These are phyloP conservation scores for Tetropium fuscum DNA, from an alignment of 2,888 invertebrate genomes.

Conservation along the genomic window DNA sequence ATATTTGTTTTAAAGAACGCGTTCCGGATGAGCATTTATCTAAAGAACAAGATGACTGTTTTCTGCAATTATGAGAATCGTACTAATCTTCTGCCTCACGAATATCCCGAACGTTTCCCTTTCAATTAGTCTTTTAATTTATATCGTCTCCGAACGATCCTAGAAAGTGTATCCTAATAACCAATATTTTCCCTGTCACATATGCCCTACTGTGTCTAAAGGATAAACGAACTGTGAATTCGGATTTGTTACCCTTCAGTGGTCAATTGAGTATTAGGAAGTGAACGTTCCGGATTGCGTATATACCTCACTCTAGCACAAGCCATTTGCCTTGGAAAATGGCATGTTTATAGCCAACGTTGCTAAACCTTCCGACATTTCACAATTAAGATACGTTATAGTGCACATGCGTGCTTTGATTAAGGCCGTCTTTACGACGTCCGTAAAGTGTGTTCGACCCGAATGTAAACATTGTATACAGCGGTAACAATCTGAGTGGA, in stretches of 20 bases:
- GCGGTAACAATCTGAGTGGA: too few species aligned
- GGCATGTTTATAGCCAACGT: neutral
- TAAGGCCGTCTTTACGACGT: neutral
- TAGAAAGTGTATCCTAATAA: too few species aligned
- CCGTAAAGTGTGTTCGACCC: neutral
- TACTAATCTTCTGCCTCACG: too few species aligned
- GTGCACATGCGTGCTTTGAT: neutral
- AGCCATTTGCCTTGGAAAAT: constrained; percentile 1
- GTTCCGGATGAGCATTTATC: too few species aligned
- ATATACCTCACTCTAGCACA: neutral
- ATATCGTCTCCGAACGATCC: too few species aligned
- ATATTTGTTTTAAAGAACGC: too few species aligned
- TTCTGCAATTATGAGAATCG: too few species aligned
- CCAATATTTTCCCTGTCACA: too few species aligned
- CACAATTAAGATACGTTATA: neutral
- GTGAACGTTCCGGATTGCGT: neutral
- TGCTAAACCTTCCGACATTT: neutral
- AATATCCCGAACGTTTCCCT: too few species aligned
- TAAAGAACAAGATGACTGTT: too few species aligned
- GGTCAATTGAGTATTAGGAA: neutral
- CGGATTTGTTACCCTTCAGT: constrained; percentile 2
- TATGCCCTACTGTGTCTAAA: neutral
- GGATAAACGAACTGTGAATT: constrained; percentile 1
- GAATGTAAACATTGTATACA: too few species aligned
- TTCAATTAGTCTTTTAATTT: too few species aligned